phyloP scores from a whole-genome alignment of 64 coral and sea anemone genomes.

The Stichodactyla mertensii region DNA sequence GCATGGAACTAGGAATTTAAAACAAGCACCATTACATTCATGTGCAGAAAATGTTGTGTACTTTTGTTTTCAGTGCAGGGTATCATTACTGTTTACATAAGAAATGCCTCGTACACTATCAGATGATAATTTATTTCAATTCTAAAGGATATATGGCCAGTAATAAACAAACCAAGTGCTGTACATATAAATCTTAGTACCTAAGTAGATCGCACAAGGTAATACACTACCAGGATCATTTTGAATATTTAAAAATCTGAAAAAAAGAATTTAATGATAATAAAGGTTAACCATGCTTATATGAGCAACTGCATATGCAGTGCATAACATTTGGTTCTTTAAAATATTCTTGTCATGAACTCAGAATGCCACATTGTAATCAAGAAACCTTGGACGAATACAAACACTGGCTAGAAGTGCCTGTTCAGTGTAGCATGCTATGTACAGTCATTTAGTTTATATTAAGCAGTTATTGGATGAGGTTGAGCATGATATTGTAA shows the following conservation, averaged over 20 bases:
- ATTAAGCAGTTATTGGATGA: too few species aligned
- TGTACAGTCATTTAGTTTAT: too few species aligned
- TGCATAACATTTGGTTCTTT: too few species aligned
- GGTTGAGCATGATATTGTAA: too few species aligned
- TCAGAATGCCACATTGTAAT: too few species aligned
- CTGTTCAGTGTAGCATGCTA: too few species aligned
- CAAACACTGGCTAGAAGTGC: too few species aligned
- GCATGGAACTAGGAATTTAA: background rate
- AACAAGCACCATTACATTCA: too few species aligned
- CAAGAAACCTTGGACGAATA: too few species aligned
- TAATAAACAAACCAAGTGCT: slow-evolving; percentile 76
- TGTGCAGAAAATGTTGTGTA: too few species aligned
- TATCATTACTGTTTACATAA: background rate
- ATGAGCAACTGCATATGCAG: too few species aligned
- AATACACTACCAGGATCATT: slow-evolving; percentile 34
- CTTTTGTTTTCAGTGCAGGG: background rate
- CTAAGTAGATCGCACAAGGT: slow-evolving; percentile 69
- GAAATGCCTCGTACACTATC: background rate
- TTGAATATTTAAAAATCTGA: slow-evolving; percentile 22
- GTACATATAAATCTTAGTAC: slow-evolving; percentile 68
- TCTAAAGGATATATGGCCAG: slow-evolving; percentile 87
- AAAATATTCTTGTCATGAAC: too few species aligned
- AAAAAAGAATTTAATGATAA: background rate
- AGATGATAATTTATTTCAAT: background rate
- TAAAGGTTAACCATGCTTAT: background rate